Evolutionary conservation across 2,888 invertebrate genomes (phyloP).

Genomic region (Tetragonula carbonaria): DNA sequence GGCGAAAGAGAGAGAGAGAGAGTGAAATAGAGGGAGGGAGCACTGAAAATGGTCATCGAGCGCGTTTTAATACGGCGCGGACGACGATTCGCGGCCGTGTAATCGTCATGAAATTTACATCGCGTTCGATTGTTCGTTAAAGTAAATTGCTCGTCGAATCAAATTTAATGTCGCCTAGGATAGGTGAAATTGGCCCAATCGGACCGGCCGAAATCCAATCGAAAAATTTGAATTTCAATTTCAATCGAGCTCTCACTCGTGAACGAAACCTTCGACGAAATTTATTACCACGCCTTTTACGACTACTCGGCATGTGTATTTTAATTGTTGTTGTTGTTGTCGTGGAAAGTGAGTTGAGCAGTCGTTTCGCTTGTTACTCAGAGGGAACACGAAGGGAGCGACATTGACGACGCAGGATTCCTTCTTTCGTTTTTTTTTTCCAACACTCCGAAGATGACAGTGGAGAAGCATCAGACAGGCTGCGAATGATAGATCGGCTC

Average conservation of each 20-base stretch:
- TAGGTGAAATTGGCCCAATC: not conserved
- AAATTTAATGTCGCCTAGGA: slow-evolving; percentile 17
- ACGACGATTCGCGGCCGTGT: slow-evolving; percentile 7
- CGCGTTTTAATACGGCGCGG: slow-evolving; percentile 21
- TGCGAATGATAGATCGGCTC: slow-evolving; percentile 65
- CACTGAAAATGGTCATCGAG: not conserved
- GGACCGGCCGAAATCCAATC: not conserved
- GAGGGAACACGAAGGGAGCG: too few relatives aligned
- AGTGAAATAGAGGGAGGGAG: too few relatives aligned
- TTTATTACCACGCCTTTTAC: not conserved
- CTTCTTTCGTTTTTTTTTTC: not conserved
- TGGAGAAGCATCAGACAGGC: slow-evolving; percentile 43
- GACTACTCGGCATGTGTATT: not conserved
- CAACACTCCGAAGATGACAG: slow-evolving; percentile 26
- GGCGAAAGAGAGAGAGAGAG: too few relatives aligned
- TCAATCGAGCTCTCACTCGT: not conserved
- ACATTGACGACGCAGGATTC: too few relatives aligned
- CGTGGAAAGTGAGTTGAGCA: rapidly evolving
- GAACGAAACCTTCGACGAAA: not conserved
- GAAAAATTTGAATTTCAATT: not conserved
- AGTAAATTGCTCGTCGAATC: slow-evolving; percentile 31
- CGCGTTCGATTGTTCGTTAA: slow-evolving; percentile 42
- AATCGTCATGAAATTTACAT: slow-evolving; percentile 29
- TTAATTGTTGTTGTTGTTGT: not conserved
- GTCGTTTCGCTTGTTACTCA: not conserved